Evolutionary conservation across 2,113 vertebrate genomes (phyloP).

Genomic region (Antechinus stuartii): DNA sequence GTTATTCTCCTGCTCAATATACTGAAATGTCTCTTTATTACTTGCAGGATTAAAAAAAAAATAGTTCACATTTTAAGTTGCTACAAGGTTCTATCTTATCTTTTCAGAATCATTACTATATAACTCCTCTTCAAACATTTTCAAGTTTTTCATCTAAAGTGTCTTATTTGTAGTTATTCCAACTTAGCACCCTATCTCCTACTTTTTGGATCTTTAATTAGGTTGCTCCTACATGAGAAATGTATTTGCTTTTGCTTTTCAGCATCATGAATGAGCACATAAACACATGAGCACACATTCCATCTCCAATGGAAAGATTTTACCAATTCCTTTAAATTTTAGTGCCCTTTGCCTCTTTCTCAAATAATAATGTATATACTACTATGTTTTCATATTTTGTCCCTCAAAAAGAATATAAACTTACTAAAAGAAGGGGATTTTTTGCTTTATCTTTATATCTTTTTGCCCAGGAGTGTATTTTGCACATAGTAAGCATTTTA

Average conservation of each 20-base stretch:
- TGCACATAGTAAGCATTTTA: neutral
- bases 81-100: neutral
- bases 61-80: neutral
- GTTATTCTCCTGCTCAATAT: neutral
- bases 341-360: neutral
- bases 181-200: neutral
- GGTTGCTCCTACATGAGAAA: neutral
- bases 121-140: neutral
- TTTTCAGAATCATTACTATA: neutral
- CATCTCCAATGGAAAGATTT: neutral
- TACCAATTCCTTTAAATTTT: neutral
- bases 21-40: neutral
- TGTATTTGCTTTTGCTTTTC: neutral
- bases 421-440: neutral
- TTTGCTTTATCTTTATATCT: neutral
- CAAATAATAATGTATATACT: neutral
- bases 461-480: neutral
- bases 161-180: neutral
- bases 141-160: neutral
- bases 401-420: neutral
- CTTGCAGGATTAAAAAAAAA: neutral
- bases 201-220: neutral
- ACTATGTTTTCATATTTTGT: neutral
- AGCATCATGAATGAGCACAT: neutral
- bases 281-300: neutral